phyloP scores from a whole-genome alignment of 2,797 vertebrate genomes.

The Capromys pilorides region DNA sequence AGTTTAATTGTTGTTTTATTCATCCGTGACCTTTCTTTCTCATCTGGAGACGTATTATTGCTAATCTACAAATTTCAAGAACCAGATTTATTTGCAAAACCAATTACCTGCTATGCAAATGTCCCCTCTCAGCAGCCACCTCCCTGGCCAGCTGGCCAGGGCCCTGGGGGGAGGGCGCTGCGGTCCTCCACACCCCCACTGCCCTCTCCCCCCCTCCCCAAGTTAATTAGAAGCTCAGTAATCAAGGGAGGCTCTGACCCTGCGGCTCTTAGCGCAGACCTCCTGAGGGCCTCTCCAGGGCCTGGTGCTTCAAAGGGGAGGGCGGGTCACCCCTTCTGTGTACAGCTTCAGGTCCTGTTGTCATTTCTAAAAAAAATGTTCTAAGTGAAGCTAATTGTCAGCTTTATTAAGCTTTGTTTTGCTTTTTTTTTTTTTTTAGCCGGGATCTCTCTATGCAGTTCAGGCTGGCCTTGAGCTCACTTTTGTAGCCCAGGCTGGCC shows the following conservation, averaged over 20 bases:
- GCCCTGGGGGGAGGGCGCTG: background rate
- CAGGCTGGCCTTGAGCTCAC: too few relatives aligned
- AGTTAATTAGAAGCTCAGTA: slow-evolving; percentile 83
- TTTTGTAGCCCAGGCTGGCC: too few relatives aligned
- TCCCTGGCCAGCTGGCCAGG: slow-evolving; percentile 62
- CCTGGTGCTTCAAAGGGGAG: background rate
- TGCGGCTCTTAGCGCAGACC: background rate
- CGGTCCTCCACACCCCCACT: slow-evolving; percentile 9
- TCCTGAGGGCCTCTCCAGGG: background rate
- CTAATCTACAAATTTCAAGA: slow-evolving; percentile 88
- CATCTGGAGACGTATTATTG: slow-evolving; percentile 87
- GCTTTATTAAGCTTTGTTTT: too few relatives aligned
- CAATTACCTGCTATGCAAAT: slow-evolving; percentile 89
- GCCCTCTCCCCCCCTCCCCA: slow-evolving; percentile 24
- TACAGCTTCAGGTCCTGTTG: background rate
- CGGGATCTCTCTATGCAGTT: too few relatives aligned
- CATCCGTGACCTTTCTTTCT: slow-evolving; percentile 87
- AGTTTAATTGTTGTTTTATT: slow-evolving; percentile 88
- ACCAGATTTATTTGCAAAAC: slow-evolving; percentile 88
- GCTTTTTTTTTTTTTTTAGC: too few relatives aligned
- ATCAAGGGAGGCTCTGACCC: slow-evolving; percentile 81
- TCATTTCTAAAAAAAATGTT: background rate
- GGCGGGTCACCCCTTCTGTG: background rate
- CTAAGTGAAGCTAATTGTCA: too few relatives aligned
- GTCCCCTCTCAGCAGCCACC: slow-evolving; percentile 68